Conservation (phyloP, 2,888 invertebrate species). For the Drosophila yooni region DNA sequence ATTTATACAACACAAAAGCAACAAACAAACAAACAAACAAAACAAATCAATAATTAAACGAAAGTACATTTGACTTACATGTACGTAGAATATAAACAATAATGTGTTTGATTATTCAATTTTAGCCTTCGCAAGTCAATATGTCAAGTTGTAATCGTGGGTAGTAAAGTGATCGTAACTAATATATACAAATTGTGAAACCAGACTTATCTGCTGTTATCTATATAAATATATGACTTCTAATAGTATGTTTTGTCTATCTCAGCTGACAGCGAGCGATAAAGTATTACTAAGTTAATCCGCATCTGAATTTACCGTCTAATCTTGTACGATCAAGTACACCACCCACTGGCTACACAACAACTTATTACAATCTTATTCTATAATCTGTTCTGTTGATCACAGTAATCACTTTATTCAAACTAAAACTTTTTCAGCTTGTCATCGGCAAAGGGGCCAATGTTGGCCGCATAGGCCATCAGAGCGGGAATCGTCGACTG, state of each 20-base stretch:
- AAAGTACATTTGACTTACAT: slow-evolving; percentile 22
- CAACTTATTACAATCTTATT: slow-evolving; percentile 5
- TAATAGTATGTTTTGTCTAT: background rate
- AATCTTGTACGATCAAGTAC: background rate
- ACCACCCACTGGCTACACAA: background rate
- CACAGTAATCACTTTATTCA: slow-evolving; percentile 30
- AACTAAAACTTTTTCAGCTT: slow-evolving; percentile 38
- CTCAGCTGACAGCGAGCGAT: background rate
- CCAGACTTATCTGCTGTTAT: background rate
- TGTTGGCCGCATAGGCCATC: slow-evolving; percentile 89
- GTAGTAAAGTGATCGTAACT: background rate
- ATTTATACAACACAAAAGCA: slow-evolving; percentile 27
- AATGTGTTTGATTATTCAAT: background rate
- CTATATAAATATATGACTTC: background rate
- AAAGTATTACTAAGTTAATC: background rate
- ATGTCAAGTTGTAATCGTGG: background rate
- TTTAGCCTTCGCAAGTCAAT: background rate
- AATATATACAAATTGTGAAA: background rate
- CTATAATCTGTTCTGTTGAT: slow-evolving; percentile 19
- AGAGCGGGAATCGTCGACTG: slow-evolving; percentile 91
- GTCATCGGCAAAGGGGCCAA: slow-evolving; percentile 86
- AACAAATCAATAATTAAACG: slow-evolving; percentile 43
- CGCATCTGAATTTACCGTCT: no score
- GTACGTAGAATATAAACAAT: slow-evolving; percentile 32
- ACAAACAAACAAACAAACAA: background rate